Evolutionary conservation across 1,140 invertebrate species (phyloP), one percentile per base, ranked within the genome.

Genomic region (Heliconius melpomene): DNA sequence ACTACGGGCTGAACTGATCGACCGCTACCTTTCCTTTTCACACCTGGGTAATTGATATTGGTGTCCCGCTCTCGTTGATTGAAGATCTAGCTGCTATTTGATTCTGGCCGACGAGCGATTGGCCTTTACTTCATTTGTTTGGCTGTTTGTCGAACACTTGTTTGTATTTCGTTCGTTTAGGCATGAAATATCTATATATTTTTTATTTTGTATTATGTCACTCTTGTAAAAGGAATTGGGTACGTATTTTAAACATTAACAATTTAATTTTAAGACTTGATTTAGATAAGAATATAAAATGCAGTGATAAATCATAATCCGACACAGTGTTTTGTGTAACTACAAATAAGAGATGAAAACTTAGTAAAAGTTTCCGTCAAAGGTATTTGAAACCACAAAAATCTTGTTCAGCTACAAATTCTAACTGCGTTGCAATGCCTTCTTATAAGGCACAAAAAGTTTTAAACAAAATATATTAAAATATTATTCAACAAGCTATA

Each of bases 101-200:
- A 90, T 90, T 88, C 87, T 74, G 78, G 82, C 85, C 87, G 89
- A 87, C 87, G 85, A 90, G 87, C 86, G 88, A 89, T 90, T 88
- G 85, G 87, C 83, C 86, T 90, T 92, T 89, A 82, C 84, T 84
- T 81, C 85, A 80, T 57, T 75, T 88, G 86, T 90, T 89, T 89
- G 82, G 85, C 74, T 77, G 36, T 72, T 66, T 66, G 60, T n/a
- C 11, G 11, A 75, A 77, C 81, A 71, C 54, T n/a, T 75, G 38
- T 79, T 74, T 60, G 73, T 75, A 46, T 79, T 79, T 75, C 18
- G 71, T 72, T 23, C 23, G 23, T 36, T 72, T 9, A 26, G 29
- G 29, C 18, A 38, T 26, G 29, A 60, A 60, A 60, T 60, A n/a
- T 23, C n/a, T 13, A 66, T 26, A 26, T 66, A 5, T 66, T 66